Evolutionary conservation across 1,140 invertebrate genomes (phyloP), one percentile per base, ranked within the genome.

Genomic region (Teleopsis dalmanni): DNA sequence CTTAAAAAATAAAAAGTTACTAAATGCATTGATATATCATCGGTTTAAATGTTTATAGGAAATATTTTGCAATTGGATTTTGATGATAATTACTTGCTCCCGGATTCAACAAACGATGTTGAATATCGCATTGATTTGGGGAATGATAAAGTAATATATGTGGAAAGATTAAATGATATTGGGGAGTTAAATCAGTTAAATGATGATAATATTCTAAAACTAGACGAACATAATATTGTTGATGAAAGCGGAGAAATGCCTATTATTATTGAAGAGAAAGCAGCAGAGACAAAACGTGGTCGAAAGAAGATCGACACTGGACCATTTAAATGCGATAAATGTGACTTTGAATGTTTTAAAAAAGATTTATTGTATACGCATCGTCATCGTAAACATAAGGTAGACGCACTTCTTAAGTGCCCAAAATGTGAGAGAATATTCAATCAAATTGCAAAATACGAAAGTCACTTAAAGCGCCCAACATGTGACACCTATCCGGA

Each of bases 361-460:
- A 31, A 35, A 18, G 16, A 29, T 13, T 33, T 36, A 22, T 37
- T 50, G 16, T 23, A 29, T 11, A 36, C 48, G 13, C 48, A 50
- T 50, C 48, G 48, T 25, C 34, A 36, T 43, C 29, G 48, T 4
- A 50, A 50, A 11, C 48, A 50, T 44, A 38, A 41, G 11, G 33
- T 27, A 8, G 35, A 35, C 23, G 10, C 29, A 18, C 21, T 16
- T 3, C 14, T n/a, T 19, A 23, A 35, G 23, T 50, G 48, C 31
- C 16, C 7, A 1, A 41, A 50, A 26, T 50, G 48, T 22, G 31
- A 41, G 1, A 35, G 31, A 27, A 22, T 35, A 16, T 50, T 50
- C 25, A 26, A 14, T 21, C 19, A 38, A 4, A 43, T 35, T 4
- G 22, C 34, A 25, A 10, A 19, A 13, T 42, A 36, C 21, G 40